These are phyloP conservation scores for Hoplias malabaricus DNA, from an alignment of 2,113 vertebrate species.

Conservation along the genomic window DNA sequence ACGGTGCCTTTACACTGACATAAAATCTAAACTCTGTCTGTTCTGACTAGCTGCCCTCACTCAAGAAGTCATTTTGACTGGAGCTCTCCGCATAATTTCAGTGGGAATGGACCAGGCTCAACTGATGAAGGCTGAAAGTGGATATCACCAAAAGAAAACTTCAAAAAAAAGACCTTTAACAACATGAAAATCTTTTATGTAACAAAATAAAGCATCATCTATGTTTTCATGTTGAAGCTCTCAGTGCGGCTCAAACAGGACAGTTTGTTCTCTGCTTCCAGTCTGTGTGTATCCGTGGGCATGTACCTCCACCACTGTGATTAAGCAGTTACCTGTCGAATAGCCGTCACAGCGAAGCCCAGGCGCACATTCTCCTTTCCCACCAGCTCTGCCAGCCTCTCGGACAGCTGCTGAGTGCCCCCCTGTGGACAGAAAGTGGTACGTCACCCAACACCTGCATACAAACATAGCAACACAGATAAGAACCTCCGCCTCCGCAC, in stretches of 20 bases:
- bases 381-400: constrained; percentile 65
- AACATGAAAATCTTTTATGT: too few relatives aligned
- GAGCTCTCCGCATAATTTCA: too few relatives aligned
- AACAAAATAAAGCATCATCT: too few relatives aligned
- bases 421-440: constrained; percentile 69
- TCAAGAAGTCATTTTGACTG: too few relatives aligned
- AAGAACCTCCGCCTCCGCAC: background rate
- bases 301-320: constrained; percentile 59
- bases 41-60: too few relatives aligned
- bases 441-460: constrained; percentile 34
- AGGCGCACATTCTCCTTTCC: constrained; percentile 67
- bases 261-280: constrained; percentile 54
- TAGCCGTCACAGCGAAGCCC: constrained; percentile 69
- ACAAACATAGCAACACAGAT: background rate
- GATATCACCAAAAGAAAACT: too few relatives aligned
- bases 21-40: too few relatives aligned
- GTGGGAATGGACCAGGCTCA: too few relatives aligned
- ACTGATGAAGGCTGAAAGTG: too few relatives aligned
- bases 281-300: constrained; percentile 62
- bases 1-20: too few relatives aligned
- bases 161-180: too few relatives aligned
- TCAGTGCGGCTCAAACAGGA: constrained; percentile 30
- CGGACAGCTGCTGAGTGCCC: constrained; percentile 74
- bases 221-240: too few relatives aligned
- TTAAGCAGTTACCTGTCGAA: constrained; percentile 75